Evolutionary conservation across 2,113 vertebrate species (phyloP).

Genomic region (Fulica atra): DNA sequence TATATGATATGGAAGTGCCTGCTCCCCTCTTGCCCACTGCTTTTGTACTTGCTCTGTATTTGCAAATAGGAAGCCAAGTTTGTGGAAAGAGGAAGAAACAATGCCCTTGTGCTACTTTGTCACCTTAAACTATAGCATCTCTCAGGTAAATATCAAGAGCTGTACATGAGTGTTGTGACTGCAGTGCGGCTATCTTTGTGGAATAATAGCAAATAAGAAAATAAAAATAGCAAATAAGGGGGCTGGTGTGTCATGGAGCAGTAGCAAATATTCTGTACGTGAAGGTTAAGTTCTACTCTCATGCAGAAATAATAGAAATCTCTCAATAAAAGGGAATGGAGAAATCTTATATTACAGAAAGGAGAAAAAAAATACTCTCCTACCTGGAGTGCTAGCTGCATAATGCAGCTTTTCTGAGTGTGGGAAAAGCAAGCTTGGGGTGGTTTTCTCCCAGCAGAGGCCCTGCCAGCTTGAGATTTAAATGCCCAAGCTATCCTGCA

Average conservation of each 20-base stretch:
- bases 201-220: neutral
- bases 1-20: neutral
- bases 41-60: neutral
- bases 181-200: neutral
- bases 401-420: neutral
- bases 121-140: neutral
- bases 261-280: rapidly evolving
- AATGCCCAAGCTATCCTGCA: neutral
- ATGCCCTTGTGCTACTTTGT: neutral
- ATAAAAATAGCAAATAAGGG: neutral
- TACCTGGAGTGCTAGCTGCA: neutral
- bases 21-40: neutral
- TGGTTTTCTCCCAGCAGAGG: neutral
- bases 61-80: neutral
- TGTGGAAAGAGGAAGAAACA: neutral
- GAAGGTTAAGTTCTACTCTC: neutral
- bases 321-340: neutral
- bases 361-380: neutral
- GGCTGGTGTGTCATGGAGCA: neutral
- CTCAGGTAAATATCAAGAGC: neutral
- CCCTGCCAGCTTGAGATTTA: neutral
- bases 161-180: neutral
- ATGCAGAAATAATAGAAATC: neutral
- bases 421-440: neutral
- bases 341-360: neutral